Evolutionary conservation across 2,113 vertebrate genomes (phyloP), one percentile per base, ranked within the genome.

Genomic region (Thunnus maccoyii): DNA sequence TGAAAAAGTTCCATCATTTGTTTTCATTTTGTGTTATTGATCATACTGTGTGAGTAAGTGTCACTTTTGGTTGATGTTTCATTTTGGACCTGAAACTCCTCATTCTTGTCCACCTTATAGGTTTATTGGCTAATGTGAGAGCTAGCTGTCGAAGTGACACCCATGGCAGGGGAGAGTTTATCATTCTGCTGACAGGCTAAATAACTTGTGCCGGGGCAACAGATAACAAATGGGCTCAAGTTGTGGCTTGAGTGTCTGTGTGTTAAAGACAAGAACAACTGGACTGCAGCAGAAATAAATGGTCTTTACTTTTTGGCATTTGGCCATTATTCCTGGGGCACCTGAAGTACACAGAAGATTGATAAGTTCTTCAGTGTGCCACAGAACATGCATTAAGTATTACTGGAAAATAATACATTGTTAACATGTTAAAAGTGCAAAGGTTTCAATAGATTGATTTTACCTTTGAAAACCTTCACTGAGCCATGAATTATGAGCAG

Each of bases 101-200:
- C 61, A 13, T 82, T 86, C 76, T 58, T 58, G 78, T 89, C 79
- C 76, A 86, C 64, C 82, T 62, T 72, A 74, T 63, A 61, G 79
- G 67, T 88, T 88, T 92, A 88, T 90, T 90, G 85, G 90, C 85
- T 84, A 88, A 90, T 48, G 69, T 18, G 55, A 67, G 72, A 85
- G 89, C 79, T 52, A 32, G 81, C 77, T 88, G 80, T 84, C 73
- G 41, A 78, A 84, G 83, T 91, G 85, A 91, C 91, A 91, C 92
- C 89, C 84, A 69, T 72, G 86, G 90, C 91, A 83, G 70, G 68
- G 74, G 85, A 91, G 90, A 92, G 91, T 91, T 94, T 93, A 95
- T 94, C 93, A 92, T 90, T 91, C 88, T 92, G 93, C 92, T 92
- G 92, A 95, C 94, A 95, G 87, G 91, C 89, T 93, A 93, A 94